A percentile compares a stretch with the other conserved stretches of the same genome.
These are phyloP conservation scores for Lepus americanus DNA, from an alignment of 2,113 vertebrate species.

Conservation along the genomic window DNA sequence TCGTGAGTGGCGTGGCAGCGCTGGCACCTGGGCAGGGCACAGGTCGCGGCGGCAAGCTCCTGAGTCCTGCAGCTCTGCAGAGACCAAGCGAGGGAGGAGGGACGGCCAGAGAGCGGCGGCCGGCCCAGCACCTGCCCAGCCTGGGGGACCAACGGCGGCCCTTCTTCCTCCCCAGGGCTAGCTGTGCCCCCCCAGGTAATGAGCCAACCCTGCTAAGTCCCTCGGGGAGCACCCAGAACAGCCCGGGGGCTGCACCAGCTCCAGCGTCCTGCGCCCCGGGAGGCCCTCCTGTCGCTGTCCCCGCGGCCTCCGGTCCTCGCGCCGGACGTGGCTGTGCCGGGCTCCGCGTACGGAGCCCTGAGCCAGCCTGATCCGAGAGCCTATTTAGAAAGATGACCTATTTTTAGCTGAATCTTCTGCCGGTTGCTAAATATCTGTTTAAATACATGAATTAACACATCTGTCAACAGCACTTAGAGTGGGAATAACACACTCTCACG, in stretches of 20 bases:
- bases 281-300: fast-evolving
- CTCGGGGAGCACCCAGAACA: too few species aligned
- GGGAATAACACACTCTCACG: not conserved
- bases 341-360: not conserved
- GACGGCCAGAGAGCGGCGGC: too few species aligned
- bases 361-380: not conserved
- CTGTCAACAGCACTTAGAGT: constrained; percentile 71
- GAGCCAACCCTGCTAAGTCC: too few species aligned
- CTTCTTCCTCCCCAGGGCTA: too few species aligned
- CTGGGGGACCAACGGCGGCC: too few species aligned
- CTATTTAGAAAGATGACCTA: constrained; percentile 59
- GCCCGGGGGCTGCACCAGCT: not conserved
- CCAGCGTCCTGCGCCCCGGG: fast-evolving
- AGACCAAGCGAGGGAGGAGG: too few species aligned
- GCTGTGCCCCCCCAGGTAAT: too few species aligned
- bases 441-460: constrained; percentile 76
- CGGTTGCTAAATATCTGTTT: constrained; percentile 75
- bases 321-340: fast-evolving
- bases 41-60: too few species aligned
- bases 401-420: constrained; percentile 32
- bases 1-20: too few species aligned
- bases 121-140: too few species aligned
- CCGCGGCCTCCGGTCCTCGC: fast-evolving
- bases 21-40: too few species aligned
- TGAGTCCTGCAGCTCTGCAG: too few species aligned